Base-by-base conservation (phyloP, 1,140 invertebrate species). In the Dryas iulia region DNA sequence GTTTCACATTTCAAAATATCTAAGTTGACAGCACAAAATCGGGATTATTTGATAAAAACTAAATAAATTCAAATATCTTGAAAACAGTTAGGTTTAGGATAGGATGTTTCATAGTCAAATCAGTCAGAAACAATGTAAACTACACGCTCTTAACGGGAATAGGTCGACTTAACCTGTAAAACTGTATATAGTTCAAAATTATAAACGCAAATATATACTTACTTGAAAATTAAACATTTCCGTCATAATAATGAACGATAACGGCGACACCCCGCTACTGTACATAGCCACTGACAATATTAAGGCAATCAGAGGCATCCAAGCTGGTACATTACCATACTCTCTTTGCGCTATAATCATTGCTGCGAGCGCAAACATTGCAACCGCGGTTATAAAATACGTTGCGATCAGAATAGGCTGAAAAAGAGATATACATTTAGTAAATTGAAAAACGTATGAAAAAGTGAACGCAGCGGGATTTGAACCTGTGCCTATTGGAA, bases 211-310 rank as follows among this genome's bases (percentile, higher is more conserved):
- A 0, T 33, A n/a, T 18, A 8, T 7, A 71, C 57, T 71, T 65
- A 80, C 78, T 70, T 87, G 82, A 61, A 86, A 86, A 65, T 74
- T 86, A 52, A 87, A 86, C 72, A 84, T 78, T 47, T 89, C 86
- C 10, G 85, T 71, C 71, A 84, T 76, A 8, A 89, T 76, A 1
- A 89, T 73, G 26, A 74, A 86, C 0, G 84, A 84, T 11, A 85
- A 18, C 0, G 85, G 77, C 5, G 72, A 73, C 2, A 87, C 65
- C 0, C 77, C 82, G 11, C 72, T 78, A 47, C 80, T 77, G 25
- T 76, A 83, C 52, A 72, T 79, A 53, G 71, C 79, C 0, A 86
- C 75, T 1, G 71, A 25, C 0, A 76, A 10, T 24, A 87, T 67
- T 64, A 90, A 83, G 0, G 75, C 64, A 0, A 76, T 3, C 0